phyloP scores from a whole-genome alignment of 2,888 invertebrate species.

The Metellina segmentata region DNA sequence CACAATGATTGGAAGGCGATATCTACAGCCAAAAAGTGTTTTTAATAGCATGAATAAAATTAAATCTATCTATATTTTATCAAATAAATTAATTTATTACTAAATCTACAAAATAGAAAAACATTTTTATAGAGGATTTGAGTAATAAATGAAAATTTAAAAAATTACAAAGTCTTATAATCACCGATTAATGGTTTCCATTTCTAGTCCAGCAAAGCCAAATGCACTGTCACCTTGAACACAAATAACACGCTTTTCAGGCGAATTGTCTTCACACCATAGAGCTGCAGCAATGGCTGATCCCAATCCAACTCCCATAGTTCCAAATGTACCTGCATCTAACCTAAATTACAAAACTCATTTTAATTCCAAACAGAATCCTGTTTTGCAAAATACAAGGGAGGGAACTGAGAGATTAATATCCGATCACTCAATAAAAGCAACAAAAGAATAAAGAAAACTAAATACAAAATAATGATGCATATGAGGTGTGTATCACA shows the following conservation, averaged over 20 bases:
- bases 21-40: conserved; percentile 83
- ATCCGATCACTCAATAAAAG: too few relatives aligned
- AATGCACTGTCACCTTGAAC: conserved; percentile 98
- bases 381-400: too few relatives aligned
- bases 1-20: conserved; percentile 93
- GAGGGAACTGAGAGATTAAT: too few relatives aligned
- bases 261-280: conserved; percentile 90
- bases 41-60: background rate
- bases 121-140: background rate
- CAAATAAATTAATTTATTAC: background rate
- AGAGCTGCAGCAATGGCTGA: conserved; percentile 96
- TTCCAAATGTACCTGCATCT: conserved; percentile 98
- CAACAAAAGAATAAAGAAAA: too few relatives aligned
- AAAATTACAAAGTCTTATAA: background rate
- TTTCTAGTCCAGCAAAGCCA: conserved; percentile 98
- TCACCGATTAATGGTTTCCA: conserved; percentile 93
- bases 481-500: too few relatives aligned
- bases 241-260: conserved; percentile 92
- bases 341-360: conserved; percentile 83
- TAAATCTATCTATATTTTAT: background rate
- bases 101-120: background rate
- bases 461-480: too few relatives aligned
- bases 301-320: conserved; percentile 97
- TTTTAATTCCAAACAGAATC: too few relatives aligned
- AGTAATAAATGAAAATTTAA: background rate